Evolutionary conservation across 2,797 vertebrate species (phyloP), one percentile per base, ranked within the genome.

Genomic region (Scomberomorus guttatus): DNA sequence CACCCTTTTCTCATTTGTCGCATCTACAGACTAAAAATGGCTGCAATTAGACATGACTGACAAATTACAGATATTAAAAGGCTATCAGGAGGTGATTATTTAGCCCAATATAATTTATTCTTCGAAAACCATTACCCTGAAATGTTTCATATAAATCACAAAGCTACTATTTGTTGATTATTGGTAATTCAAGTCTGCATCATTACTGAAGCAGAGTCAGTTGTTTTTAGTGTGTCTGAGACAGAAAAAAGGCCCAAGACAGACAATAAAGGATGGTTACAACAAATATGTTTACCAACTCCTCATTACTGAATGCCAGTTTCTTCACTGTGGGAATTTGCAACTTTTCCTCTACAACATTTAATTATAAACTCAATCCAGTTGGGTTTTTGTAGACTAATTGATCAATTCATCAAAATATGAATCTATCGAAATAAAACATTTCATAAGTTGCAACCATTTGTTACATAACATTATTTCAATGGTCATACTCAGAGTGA

Each of bases 121-220:
- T 6, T 24, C 25, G 46, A 27, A 75, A 68, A 62, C 61, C n/a
- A 56, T 37, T 46, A 51, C n/a, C 39, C 24, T 52, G 14, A 64
- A 56, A 72, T 54, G 13, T 29, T 20, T 17, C 1, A 46, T 14
- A 18, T 51, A 25, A 48, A 50, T 5, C 6, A 11, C 6, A 59
- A n/a, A 70, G 24, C 27, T 59, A 20, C 54, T 37, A 32, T 70
- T 27, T 0, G 20, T 56, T 0, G 0, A 54, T 73, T 17, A 56
- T 20, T 75, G 5, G n/a, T 25, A 12, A 46, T 57, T 75, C 57
- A 37, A 48, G 4, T 39, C 22, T 66, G 50, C 39, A 65, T 56
- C 54, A 42, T 10, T 24, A 56, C 6, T 52, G 44, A 70, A 37
- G 25, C 29, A 37, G 51, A 66, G 42, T 68, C 72, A 79, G 20